Percentiles rank a stretch among this genome's conserved stretches.
Evolutionary conservation across 1,140 invertebrate genomes (phyloP).

Genomic region (Dermatophagoides farinae): DNA sequence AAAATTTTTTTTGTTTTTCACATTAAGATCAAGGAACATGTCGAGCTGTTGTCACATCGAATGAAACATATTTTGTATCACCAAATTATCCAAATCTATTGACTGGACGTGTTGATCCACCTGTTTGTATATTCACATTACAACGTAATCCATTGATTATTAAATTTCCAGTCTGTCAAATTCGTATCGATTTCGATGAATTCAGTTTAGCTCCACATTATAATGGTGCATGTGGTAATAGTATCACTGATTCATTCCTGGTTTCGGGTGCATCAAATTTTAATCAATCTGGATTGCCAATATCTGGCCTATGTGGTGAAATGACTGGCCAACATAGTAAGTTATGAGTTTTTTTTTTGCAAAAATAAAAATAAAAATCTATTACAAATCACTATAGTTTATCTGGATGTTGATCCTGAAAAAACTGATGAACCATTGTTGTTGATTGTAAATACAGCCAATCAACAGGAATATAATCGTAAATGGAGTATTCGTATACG

Average conservation of each 20-base stretch:
- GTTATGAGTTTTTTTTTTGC: neutral
- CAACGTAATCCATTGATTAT: conserved; percentile 14
- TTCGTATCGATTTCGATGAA: conserved; percentile 17
- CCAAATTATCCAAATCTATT: conserved; percentile 14
- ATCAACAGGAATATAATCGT: conserved; percentile 16
- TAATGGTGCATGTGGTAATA: conserved; percentile 15
- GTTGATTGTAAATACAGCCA: conserved; percentile 15
- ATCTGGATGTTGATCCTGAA: conserved; percentile 16
- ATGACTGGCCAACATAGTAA: conserved; percentile 16
- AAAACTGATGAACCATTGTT: conserved; percentile 14
- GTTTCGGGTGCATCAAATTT: conserved; percentile 16
- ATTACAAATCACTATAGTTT: too few relatives aligned
- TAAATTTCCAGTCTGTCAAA: conserved; percentile 17
- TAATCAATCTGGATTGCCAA: conserved; percentile 15
- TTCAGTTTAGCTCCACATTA: conserved; percentile 14
- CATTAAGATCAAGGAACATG: conserved; percentile 17
- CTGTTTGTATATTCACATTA: conserved; percentile 17
- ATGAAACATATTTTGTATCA: conserved; percentile 18
- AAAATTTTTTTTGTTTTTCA: neutral
- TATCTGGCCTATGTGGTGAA: conserved; percentile 14
- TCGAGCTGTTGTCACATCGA: conserved; percentile 13
- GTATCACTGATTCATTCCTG: conserved; percentile 15
- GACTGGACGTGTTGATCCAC: conserved; percentile 15
- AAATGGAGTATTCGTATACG: conserved; percentile 16
- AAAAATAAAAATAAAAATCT: neutral